Evolutionary conservation across 2,113 vertebrate species (phyloP).

Genomic region (Clupea harengus): DNA sequence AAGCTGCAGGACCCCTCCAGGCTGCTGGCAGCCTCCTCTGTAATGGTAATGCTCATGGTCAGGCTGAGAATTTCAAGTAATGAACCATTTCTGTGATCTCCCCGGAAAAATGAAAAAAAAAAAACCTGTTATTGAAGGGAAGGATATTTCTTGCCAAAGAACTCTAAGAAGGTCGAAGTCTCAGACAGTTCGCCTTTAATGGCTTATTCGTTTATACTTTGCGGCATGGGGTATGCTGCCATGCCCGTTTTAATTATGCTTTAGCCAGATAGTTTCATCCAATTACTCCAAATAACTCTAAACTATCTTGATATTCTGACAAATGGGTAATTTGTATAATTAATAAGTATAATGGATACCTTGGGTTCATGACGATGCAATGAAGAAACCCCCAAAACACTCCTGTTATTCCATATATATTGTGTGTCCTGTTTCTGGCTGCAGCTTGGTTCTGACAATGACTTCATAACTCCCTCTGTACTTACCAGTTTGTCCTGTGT

Average conservation of each 20-base stretch:
- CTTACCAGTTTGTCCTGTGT: not conserved
- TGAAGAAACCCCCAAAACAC: too few species aligned
- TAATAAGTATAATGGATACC: too few species aligned
- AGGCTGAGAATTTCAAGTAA: not conserved
- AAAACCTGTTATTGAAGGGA: not conserved
- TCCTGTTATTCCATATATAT: too few species aligned
- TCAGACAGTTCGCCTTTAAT: not conserved
- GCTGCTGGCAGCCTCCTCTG: not conserved
- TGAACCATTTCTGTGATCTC: not conserved
- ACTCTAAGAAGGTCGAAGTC: not conserved
- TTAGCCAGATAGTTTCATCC: not conserved
- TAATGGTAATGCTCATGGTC: constrained; percentile 3
- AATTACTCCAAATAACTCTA: not conserved
- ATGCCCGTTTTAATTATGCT: not conserved
- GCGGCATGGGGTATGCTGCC: not conserved
- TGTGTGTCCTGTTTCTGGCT: not conserved
- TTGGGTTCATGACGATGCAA: too few species aligned
- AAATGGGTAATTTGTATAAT: too few species aligned
- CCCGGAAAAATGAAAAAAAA: not conserved
- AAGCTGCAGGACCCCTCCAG: not conserved
- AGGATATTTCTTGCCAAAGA: not conserved
- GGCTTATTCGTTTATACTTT: not conserved
- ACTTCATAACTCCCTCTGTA: not conserved
- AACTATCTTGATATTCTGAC: not conserved
- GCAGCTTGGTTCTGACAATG: not conserved